A percentile compares a stretch with the other conserved stretches of the same genome.
phyloP scores from a whole-genome alignment of 2,797 vertebrate species.

The Mus minutoides region DNA sequence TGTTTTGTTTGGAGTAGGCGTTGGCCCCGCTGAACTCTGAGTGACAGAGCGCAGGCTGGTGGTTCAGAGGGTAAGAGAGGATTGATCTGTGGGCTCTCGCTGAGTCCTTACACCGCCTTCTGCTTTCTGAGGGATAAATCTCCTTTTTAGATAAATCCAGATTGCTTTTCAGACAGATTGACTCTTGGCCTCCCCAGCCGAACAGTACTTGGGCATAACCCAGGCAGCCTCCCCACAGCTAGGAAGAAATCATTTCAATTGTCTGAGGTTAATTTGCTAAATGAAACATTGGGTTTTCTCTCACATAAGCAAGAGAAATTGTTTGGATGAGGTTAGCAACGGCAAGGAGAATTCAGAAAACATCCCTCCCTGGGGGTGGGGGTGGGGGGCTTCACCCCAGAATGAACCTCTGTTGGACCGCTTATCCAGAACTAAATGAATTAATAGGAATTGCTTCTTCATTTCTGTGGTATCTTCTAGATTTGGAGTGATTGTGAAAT shows the following conservation, averaged over 20 bases:
- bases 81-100: constrained; percentile 80
- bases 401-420: neutral
- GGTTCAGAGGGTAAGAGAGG: constrained; percentile 84
- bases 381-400: neutral
- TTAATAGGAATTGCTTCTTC: neutral
- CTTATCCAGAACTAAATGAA: neutral
- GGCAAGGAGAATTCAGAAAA: constrained; percentile 35
- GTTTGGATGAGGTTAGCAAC: constrained; percentile 67
- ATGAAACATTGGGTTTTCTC: constrained; percentile 70
- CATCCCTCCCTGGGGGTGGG: neutral
- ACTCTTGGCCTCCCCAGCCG: constrained; percentile 68
- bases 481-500: neutral
- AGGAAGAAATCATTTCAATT: constrained; percentile 76
- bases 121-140: constrained; percentile 84
- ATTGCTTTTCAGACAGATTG: constrained; percentile 78
- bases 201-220: constrained; percentile 69
- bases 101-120: constrained; percentile 9
- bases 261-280: constrained; percentile 77
- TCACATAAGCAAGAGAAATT: constrained; percentile 62
- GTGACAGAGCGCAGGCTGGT: constrained; percentile 45
- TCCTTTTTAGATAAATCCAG: constrained; percentile 83
- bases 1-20: constrained; percentile 65
- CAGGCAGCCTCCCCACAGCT: constrained; percentile 32
- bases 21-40: neutral
- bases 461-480: neutral